These are phyloP conservation scores for Cerastis rubricosa DNA, from an alignment of 2,888 invertebrate genomes.

Conservation along the genomic window DNA sequence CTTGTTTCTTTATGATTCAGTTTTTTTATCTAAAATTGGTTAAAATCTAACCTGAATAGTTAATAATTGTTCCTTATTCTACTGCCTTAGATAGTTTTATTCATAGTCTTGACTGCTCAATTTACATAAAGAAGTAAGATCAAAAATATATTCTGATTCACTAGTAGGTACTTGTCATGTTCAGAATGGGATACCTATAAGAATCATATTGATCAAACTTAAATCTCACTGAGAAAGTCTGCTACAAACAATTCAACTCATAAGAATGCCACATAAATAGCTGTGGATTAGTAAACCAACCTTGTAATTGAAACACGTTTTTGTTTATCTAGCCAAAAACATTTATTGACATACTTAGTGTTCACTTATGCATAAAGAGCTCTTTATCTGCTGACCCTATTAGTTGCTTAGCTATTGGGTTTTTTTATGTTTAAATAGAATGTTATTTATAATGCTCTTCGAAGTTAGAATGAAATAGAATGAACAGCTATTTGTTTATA, in stretches of 20 bases:
- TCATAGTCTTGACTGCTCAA: not conserved
- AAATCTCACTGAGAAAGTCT: not conserved
- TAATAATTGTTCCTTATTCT: not conserved
- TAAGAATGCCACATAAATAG: not conserved
- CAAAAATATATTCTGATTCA: not conserved
- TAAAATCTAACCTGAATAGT: not conserved
- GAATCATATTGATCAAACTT: not conserved
- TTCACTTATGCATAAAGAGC: not conserved
- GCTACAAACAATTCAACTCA: not conserved
- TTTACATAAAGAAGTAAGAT: not conserved
- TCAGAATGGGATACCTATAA: not conserved
- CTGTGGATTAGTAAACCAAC: not conserved
- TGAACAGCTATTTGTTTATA: not conserved
- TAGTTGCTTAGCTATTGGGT: not conserved
- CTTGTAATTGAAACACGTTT: not conserved
- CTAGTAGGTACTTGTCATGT: not conserved
- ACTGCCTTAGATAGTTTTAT: not conserved
- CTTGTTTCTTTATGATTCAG: not conserved
- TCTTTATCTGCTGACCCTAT: constrained; percentile 22
- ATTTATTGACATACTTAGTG: constrained; percentile 10
- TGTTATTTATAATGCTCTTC: not conserved
- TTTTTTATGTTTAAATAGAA: not conserved
- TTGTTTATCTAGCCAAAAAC: not conserved
- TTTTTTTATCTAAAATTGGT: not conserved
- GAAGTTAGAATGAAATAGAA: too few relatives aligned